Base-by-base conservation (phyloP, 2,888 invertebrate genomes). In the Buathra laborator region DNA sequence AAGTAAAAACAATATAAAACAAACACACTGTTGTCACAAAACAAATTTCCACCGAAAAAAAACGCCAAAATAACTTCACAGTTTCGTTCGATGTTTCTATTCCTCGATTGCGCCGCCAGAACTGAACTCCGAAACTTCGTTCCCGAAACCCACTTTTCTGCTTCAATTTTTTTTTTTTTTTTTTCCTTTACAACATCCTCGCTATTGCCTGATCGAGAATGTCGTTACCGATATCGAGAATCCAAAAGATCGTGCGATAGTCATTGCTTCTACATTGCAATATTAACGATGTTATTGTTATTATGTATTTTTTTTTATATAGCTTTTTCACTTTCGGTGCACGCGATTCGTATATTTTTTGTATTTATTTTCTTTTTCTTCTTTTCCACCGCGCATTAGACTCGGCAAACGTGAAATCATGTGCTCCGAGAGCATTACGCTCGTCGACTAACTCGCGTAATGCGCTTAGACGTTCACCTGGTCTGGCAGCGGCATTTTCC, bases 361-460 rank as follows among this genome's bases (percentile, higher is more conserved):
- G 6, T 29, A 59, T 12, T 12, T 29, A 6, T 59, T 29, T 59
- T 14, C 2, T 62, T 62, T 2, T 29, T 62, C 2, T 32, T 32
- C 29, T 24, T 24, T 24, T 24, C 24, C 24, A 24, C 14, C 59
- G 29, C 12, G 29, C 29, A 29, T 5, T 62, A 12, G 19, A 56
- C 4, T 24, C 62, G 29, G 62, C 14, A 32, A 37, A 32, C n/a
- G 2, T 7, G 2, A 14, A 29, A 62, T 29, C 67, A 68, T 67
- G 53, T 81, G 81, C 78, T 56, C 32, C 68, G 82, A 74, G 78
- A 81, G 77, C 82, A 85, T 82, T 70, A 79, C 78, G 82, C 84
- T 71, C 81, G 53, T 46, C 64, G 82, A 75, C 74, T 62, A 48
- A 75, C 62, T 46, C 82, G 78, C 66, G 75, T 75, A 82, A 82